phyloP scores from a whole-genome alignment of 2,113 vertebrate genomes.

The Entomyzon cyanotis region DNA sequence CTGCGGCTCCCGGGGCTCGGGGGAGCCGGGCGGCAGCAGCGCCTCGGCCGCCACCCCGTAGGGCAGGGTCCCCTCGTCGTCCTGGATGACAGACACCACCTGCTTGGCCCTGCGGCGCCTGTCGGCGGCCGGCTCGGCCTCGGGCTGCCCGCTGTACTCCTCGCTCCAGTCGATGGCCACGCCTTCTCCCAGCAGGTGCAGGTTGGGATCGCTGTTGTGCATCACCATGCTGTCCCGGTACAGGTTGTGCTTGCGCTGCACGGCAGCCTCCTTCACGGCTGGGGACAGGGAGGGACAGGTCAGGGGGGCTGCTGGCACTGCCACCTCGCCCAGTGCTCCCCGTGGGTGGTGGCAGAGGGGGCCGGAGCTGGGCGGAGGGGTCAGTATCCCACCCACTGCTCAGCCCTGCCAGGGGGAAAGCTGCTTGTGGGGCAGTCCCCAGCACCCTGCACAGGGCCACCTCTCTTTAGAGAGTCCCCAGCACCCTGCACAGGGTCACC shows the following conservation, averaged over 20 bases:
- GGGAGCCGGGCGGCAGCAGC: slow-evolving; percentile 77
- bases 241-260: slow-evolving; percentile 93
- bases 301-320: rapidly evolving
- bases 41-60: slow-evolving; percentile 77
- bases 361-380: not conserved
- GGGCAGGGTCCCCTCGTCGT: slow-evolving; percentile 73
- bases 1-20: not conserved
- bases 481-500: not conserved
- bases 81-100: slow-evolving; percentile 92
- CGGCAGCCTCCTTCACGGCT: slow-evolving; percentile 95
- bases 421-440: not conserved
- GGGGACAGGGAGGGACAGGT: not conserved
- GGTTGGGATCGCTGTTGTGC: slow-evolving; percentile 92
- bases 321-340: rapidly evolving
- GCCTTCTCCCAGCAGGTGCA: slow-evolving; percentile 84
- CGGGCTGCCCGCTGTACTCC: slow-evolving; percentile 63
- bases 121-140: slow-evolving; percentile 1
- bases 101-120: slow-evolving; percentile 82
- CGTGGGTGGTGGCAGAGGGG: not conserved
- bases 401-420: not conserved
- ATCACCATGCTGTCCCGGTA: slow-evolving; percentile 94
- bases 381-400: not conserved
- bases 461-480: not conserved
- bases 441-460: not conserved
- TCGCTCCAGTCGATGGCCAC: slow-evolving; percentile 84